Conservation (phyloP, 2,113 vertebrate genomes). For the Plotosus lineatus region DNA sequence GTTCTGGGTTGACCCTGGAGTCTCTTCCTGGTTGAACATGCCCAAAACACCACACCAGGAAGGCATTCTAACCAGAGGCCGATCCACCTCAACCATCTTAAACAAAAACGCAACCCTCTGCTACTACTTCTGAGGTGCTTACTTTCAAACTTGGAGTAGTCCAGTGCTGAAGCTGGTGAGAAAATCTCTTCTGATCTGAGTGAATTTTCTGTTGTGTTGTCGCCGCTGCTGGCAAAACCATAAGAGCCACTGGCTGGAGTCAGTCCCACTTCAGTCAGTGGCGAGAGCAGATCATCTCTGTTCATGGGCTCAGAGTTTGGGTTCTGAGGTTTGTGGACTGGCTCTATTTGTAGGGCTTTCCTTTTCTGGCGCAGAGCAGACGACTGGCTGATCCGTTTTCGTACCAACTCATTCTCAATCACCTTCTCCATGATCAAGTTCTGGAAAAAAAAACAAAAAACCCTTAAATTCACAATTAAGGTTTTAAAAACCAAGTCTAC, state of each 20-base stretch:
- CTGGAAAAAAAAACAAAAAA: conserved; percentile 57
- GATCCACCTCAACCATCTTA: too few relatives aligned
- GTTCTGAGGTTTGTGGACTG: conserved; percentile 33
- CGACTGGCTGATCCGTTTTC: conserved; percentile 75
- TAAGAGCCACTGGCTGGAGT: background rate
- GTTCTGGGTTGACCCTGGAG: too few relatives aligned
- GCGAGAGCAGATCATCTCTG: conserved; percentile 44
- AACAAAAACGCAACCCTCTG: too few relatives aligned
- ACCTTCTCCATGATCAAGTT: conserved; percentile 82
- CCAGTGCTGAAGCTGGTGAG: conserved; percentile 55
- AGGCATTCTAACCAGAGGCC: too few relatives aligned
- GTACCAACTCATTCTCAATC: conserved; percentile 75
- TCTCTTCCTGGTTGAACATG: too few relatives aligned
- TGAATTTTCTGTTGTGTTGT: conserved; percentile 34
- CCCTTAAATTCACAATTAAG: too few relatives aligned
- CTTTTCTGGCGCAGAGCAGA: conserved; percentile 70
- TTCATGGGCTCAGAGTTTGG: conserved; percentile 23
- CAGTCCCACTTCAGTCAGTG: conserved; percentile 53
- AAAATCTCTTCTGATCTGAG: conserved; percentile 18
- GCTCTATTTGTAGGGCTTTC: conserved; percentile 57
- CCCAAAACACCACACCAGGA: too few relatives aligned
- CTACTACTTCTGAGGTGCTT: conserved; percentile 46
- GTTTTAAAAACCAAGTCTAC: too few relatives aligned
- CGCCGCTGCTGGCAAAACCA: conserved; percentile 28
- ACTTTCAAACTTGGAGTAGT: conserved; percentile 83